Evolutionary conservation across 2,113 vertebrate genomes (phyloP), one percentile per base, ranked within the genome.

Genomic region (Petrocephalus microphthalmus): DNA sequence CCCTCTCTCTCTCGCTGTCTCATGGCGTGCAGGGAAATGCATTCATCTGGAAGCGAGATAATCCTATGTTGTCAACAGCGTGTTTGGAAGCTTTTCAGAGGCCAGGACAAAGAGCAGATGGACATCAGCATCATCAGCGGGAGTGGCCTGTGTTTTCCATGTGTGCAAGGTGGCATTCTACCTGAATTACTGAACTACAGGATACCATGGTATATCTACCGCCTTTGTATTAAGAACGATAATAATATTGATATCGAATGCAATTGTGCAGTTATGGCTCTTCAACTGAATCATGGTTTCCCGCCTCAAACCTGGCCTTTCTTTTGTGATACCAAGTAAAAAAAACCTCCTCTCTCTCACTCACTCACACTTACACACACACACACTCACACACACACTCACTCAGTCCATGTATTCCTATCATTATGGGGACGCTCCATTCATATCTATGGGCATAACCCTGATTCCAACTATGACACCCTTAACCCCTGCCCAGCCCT

Each of bases 1-100:
- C 90, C 84, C 89, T 84, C 56, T 88, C 22, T 91, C 84, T 89
- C 71, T 88, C 49, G 87, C 29, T 84, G 88, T 86, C 85, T 15
- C 20, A 52, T 82, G 11, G 85, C 71, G 60, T 20, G 53, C 57
- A n/a, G 51, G 83, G 90, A 49, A 83, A 87, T 89, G 88, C 84
- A 86, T 91, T 83, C 54, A 88, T 71, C 37, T 47, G 53, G 53
- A 81, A 42, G 87, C 82, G 78, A 88, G 87, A 88, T 88, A 88
- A 88, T 83, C 87, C 57, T n/a, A 20, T 49, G 54, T 88, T 84
- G 53, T 88, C 87, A 57, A 78, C 87, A 54, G 45, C 5, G 42
- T 45, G 78, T 88, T 88, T 83, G 78, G 29, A 74, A 74, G 71
- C 33, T 74, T 74, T 74, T 74, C 71, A 42, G 33, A 17, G 78